These are phyloP conservation scores for Neosilurus mollespiculum DNA, from an alignment of 2,797 vertebrate genomes.

Conservation along the genomic window DNA sequence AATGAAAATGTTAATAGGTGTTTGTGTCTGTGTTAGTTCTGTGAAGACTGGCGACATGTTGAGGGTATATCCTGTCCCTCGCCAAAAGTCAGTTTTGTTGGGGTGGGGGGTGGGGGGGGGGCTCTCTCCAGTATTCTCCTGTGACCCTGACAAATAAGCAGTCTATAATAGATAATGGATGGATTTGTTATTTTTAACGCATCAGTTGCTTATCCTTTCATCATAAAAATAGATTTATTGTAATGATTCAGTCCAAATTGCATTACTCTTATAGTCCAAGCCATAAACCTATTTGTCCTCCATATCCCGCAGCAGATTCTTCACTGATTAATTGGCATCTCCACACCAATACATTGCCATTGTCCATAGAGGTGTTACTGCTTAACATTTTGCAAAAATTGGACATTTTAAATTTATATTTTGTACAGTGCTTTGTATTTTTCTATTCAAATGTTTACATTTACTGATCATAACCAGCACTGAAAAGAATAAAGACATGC, in stretches of 20 bases:
- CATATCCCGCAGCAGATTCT: not conserved
- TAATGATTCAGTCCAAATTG: not conserved
- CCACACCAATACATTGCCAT: not conserved
- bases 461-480: not conserved
- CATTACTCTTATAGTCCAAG: not conserved
- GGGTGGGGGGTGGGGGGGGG: too few relatives aligned
- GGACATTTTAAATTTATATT: not conserved
- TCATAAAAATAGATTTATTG: not conserved
- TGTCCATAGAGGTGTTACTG: not conserved
- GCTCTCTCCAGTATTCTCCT: too few relatives aligned
- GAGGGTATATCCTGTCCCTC: too few relatives aligned
- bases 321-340: not conserved
- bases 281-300: not conserved
- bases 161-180: too few relatives aligned
- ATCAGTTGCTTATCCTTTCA: not conserved
- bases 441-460: not conserved
- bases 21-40: too few relatives aligned
- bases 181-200: not conserved
- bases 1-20: too few relatives aligned
- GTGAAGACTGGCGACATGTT: too few relatives aligned
- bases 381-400: not conserved
- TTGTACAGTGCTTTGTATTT: not conserved
- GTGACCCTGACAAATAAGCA: too few relatives aligned
- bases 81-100: too few relatives aligned
- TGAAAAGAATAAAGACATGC: conserved; percentile 5